phyloP scores from a whole-genome alignment of 2,797 vertebrate genomes.

The Leptoclinus maculatus region DNA sequence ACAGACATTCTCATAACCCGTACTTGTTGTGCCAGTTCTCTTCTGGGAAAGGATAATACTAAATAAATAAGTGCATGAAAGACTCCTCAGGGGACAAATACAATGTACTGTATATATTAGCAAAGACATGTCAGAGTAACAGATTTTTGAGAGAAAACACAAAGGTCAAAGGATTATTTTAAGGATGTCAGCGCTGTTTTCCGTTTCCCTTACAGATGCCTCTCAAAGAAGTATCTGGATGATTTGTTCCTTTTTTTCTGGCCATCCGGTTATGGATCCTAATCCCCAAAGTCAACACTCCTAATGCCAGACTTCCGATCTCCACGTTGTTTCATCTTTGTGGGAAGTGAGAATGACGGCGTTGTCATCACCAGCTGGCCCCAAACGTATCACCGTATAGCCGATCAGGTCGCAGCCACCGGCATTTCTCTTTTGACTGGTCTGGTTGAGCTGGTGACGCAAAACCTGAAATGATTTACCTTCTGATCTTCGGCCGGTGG shows the following conservation, averaged over 20 bases:
- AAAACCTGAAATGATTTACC: conserved; percentile 11
- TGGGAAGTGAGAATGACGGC: conserved; percentile 59
- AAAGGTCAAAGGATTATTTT: conserved; percentile 59
- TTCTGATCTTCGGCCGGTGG: not conserved
- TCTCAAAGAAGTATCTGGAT: conserved; percentile 52
- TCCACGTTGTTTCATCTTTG: conserved; percentile 43
- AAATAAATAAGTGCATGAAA: conserved; percentile 64
- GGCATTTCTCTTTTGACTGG: conserved; percentile 17
- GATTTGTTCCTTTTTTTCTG: conserved; percentile 48
- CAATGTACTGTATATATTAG: conserved; percentile 22
- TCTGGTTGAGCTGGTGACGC: not conserved
- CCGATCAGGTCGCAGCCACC: conserved; percentile 27
- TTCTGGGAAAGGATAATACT: conserved; percentile 63
- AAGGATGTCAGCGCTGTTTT: conserved; percentile 50
- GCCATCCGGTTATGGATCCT: conserved; percentile 71
- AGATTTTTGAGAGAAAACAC: conserved; percentile 59
- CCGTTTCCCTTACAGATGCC: conserved; percentile 49
- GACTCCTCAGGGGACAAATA: conserved; percentile 39
- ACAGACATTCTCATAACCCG: conserved; percentile 46
- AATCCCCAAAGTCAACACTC: conserved; percentile 73
- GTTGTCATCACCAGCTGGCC: conserved; percentile 62
- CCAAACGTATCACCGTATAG: conserved; percentile 32
- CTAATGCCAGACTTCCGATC: conserved; percentile 61
- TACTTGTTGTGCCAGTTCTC: conserved; percentile 36
- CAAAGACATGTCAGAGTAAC: conserved; percentile 31